Base-by-base conservation (phyloP, 2,797 vertebrate species). In the Megaceryle alcyon region DNA sequence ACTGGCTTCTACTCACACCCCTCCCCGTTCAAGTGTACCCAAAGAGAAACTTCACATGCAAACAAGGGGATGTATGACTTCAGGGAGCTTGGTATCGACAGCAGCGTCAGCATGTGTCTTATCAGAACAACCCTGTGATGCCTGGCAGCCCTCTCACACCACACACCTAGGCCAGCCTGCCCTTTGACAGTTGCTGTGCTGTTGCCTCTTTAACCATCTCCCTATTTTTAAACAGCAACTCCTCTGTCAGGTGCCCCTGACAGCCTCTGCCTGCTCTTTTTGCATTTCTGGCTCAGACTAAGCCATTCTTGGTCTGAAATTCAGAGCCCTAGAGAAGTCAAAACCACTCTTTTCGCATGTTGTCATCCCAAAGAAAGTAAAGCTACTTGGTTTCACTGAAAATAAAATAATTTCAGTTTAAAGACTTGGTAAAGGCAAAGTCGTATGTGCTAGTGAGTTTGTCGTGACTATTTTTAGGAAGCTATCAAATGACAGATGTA, bases 191-290 rank as follows among this genome's bases (percentile, higher is more conserved):
- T 61, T 53, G 54, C 57, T 86, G 2, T 61, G 78, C 69, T 76
- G 35, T 64, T 21, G 43, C 70, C 78, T 37, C 65, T 85, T 88
- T 61, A 59, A 82, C 56, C 22, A 69, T 48, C 53, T 85, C 53
- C 79, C 84, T 95, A 90, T 94, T 96, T 97, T 97, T 95, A 92
- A 95, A 94, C 87, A 75, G 59, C 25, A 39, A 60, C 82, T 92
- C 46, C 75, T 91, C 79, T 92, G 56, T 90, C 78, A 78, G 82
- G 46, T 87, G 44, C 75, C 86, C 65, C 54, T 87, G 70, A 69
- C 65, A 64, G 59, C 61, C 41, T 61, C 56, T 73, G 71, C 56
- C 39, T 48, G 68, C 23, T 56, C 29, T 71, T 70, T 39, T 20
- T 54, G 57, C 72, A 21, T 86, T 92, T 83, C 66, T 93, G 91